Conservation (phyloP, 1,140 invertebrate genomes). For the Drosophila sechellia region DNA sequence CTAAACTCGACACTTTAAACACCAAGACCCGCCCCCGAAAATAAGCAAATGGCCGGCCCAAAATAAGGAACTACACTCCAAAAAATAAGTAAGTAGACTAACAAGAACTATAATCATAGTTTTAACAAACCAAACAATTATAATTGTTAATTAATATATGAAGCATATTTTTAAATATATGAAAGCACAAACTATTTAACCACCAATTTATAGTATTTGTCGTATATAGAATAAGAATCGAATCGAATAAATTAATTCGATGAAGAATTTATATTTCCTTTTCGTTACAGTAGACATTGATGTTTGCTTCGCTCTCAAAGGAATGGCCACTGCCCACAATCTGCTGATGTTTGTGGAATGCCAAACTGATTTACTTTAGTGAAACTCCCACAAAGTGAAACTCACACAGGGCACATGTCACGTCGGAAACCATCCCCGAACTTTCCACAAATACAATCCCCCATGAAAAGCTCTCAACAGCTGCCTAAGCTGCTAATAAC, state of each 20-base stretch:
- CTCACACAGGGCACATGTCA: constrained; percentile 55
- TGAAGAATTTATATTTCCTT: too few species aligned
- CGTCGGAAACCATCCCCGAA: constrained; percentile 29
- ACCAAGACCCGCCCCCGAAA: constrained; percentile 40
- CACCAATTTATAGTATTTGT: too few species aligned
- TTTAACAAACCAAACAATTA: neutral
- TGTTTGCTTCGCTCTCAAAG: neutral
- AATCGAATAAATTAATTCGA: too few species aligned
- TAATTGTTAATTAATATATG: too few species aligned
- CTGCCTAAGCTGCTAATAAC: constrained; percentile 72
- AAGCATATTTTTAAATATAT: too few species aligned
- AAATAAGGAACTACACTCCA: constrained; percentile 1
- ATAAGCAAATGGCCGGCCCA: constrained; percentile 6
- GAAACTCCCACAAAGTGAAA: constrained; percentile 1
- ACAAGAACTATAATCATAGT: neutral
- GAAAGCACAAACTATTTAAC: too few species aligned
- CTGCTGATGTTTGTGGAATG: constrained; percentile 56
- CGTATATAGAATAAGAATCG: too few species aligned
- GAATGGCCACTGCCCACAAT: constrained; percentile 47
- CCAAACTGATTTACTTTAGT: constrained; percentile 67
- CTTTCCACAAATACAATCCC: constrained; percentile 4
- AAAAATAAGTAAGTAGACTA: neutral
- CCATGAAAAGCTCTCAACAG: constrained; percentile 55
- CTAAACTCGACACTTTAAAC: constrained; percentile 81
- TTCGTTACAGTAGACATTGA: neutral